These are phyloP conservation scores for Sphecodes monilicornis DNA, from an alignment of 2,888 invertebrate genomes.

Conservation along the genomic window DNA sequence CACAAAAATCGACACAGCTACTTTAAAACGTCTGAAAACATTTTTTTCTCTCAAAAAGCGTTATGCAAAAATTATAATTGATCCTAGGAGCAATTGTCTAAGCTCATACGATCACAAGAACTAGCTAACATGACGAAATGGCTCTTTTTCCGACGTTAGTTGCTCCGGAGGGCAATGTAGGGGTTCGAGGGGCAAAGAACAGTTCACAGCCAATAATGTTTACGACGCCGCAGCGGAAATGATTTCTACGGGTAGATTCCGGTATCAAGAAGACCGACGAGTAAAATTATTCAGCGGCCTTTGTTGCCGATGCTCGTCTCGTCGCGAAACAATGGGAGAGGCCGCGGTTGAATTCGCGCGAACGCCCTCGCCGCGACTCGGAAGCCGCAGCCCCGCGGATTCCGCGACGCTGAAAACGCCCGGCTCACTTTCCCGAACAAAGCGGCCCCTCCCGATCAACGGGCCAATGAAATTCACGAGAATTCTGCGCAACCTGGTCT, in stretches of 20 bases:
- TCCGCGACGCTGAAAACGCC: conserved; percentile 31
- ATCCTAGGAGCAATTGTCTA: no score
- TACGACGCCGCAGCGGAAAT: background rate
- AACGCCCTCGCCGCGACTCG: background rate
- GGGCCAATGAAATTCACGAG: conserved; percentile 56
- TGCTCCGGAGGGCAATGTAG: background rate
- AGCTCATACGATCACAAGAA: no score
- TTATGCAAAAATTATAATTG: no score
- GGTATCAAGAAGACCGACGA: background rate
- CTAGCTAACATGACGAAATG: no score
- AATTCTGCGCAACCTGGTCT: background rate
- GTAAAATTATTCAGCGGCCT: conserved; percentile 19
- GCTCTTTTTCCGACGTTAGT: no score
- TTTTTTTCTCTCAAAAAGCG: no score
- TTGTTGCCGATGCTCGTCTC: background rate
- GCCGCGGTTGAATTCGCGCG: conserved; percentile 21
- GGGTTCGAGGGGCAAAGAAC: background rate
- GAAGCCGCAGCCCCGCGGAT: conserved; percentile 31
- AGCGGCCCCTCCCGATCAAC: conserved; percentile 27
- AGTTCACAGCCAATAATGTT: background rate
- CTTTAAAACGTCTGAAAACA: no score
- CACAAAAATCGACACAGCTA: no score
- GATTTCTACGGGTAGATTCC: background rate
- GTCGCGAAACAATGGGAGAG: conserved; percentile 24
- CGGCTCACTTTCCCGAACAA: conserved; percentile 34